Conservation (phyloP, 2,797 vertebrate species). For the Austrolebias charrua region DNA sequence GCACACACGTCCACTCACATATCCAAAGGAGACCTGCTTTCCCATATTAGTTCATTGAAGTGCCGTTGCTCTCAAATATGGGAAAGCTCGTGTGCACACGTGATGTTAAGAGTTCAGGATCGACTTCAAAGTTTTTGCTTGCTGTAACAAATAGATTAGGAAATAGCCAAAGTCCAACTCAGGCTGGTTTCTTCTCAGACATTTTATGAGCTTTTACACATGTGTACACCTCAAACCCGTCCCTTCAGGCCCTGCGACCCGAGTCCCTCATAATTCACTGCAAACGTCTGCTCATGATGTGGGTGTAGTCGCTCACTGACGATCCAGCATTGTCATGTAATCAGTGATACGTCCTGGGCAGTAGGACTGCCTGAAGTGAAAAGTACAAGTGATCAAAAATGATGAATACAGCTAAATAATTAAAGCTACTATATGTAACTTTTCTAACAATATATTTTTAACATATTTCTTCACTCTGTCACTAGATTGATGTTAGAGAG, state of each 20-base stretch:
- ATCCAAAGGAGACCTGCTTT: background rate
- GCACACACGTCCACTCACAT: constrained; percentile 4
- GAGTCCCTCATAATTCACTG: constrained; percentile 41
- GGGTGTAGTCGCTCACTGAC: constrained; percentile 28
- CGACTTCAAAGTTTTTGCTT: constrained; percentile 32
- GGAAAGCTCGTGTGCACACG: constrained; percentile 13
- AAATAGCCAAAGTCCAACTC: constrained; percentile 10
- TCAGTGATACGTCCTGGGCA: constrained; percentile 22
- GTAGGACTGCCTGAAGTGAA: no score
- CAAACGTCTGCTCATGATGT: constrained; percentile 33
- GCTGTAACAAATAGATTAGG: constrained; percentile 28
- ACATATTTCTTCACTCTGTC: no score
- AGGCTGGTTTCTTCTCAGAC: constrained; percentile 7
- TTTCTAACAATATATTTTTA: no score
- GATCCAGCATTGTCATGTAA: constrained; percentile 30
- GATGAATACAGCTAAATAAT: no score
- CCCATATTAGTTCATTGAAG: constrained; percentile 8
- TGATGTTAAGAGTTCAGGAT: constrained; percentile 11
- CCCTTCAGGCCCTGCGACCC: constrained; percentile 18
- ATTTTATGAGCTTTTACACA: constrained; percentile 1
- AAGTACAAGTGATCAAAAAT: no score
- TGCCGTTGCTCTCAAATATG: constrained; percentile 1
- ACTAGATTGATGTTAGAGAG: no score
- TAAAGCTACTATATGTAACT: no score
- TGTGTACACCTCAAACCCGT: constrained; percentile 16